These are phyloP conservation scores for Adelognathus sp. DNA, from an alignment of 2,888 invertebrate genomes.

Conservation along the genomic window DNA sequence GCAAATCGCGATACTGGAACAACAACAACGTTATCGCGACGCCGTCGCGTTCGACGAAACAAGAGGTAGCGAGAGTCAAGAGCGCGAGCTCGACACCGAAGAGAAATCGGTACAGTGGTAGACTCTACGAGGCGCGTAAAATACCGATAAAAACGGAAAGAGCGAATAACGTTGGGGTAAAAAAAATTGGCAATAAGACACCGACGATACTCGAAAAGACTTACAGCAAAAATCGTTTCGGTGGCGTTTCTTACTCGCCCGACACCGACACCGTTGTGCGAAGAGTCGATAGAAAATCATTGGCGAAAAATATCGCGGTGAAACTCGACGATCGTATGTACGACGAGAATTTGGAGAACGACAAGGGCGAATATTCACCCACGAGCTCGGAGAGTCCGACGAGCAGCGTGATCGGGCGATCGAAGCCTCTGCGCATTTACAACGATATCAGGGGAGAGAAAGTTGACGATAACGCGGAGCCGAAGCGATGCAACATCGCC, in stretches of 20 bases:
- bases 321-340: conserved; percentile 68
- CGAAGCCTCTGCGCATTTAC: conserved; percentile 14
- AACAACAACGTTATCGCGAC: neutral
- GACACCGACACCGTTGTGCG: conserved; percentile 22
- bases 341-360: conserved; percentile 62
- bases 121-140: conserved; percentile 13
- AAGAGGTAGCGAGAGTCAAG: neutral
- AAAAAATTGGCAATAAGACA: conserved; percentile 5
- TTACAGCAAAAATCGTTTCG: conserved; percentile 40
- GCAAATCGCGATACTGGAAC: neutral
- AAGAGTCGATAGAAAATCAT: conserved; percentile 21
- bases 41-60: neutral
- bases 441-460: conserved; percentile 5
- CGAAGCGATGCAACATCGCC: neutral
- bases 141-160: conserved; percentile 7
- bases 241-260: conserved; percentile 17
- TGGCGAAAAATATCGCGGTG: conserved; percentile 59
- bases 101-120: conserved; percentile 15
- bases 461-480: neutral
- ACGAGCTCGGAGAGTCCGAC: neutral
- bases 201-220: conserved; percentile 45
- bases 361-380: neutral
- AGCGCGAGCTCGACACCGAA: conserved; percentile 59
- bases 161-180: neutral
- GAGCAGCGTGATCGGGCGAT: neutral